These are phyloP conservation scores for Paramisgurnus dabryanus DNA, from an alignment of 2,113 vertebrate genomes.

Conservation along the genomic window DNA sequence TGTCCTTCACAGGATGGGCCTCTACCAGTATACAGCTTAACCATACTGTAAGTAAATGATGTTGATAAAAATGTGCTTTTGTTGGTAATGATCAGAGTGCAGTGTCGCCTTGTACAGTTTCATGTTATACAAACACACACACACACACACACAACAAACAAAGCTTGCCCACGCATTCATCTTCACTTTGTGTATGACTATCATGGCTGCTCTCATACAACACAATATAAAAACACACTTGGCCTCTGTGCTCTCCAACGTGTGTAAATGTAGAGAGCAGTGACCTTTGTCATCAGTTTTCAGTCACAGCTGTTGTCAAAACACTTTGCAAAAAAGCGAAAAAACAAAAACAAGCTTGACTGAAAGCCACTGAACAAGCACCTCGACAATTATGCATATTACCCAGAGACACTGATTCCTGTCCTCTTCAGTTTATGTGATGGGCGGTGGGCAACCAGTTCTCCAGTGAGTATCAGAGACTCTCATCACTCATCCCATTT, in stretches of 20 bases:
- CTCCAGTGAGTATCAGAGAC: conserved; percentile 33
- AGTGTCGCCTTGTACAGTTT: background rate
- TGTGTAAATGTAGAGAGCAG: conserved; percentile 49
- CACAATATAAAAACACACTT: conserved; percentile 71
- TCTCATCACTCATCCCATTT: conserved; percentile 30
- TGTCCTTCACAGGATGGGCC: background rate
- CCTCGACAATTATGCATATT: conserved; percentile 71
- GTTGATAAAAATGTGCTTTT: no score
- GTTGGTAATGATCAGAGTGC: background rate
- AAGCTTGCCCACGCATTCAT: conserved; percentile 54
- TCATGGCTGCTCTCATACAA: conserved; percentile 64
- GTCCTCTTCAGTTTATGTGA: conserved; percentile 48
- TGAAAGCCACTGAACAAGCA: conserved; percentile 73
- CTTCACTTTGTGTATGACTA: conserved; percentile 54
- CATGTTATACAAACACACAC: background rate
- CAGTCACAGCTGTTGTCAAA: conserved; percentile 64
- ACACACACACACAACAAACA: conserved; percentile 15
- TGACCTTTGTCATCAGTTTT: conserved; percentile 54
- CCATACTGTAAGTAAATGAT: background rate
- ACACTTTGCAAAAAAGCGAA: conserved; percentile 60
- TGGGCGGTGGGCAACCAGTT: conserved; percentile 45
- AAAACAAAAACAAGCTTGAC: conserved; percentile 76
- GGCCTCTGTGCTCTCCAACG: conserved; percentile 71
- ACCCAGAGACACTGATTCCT: conserved; percentile 68
- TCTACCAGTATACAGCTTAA: background rate